phyloP scores from a whole-genome alignment of 2,113 vertebrate species.

The Haemorhous mexicanus region DNA sequence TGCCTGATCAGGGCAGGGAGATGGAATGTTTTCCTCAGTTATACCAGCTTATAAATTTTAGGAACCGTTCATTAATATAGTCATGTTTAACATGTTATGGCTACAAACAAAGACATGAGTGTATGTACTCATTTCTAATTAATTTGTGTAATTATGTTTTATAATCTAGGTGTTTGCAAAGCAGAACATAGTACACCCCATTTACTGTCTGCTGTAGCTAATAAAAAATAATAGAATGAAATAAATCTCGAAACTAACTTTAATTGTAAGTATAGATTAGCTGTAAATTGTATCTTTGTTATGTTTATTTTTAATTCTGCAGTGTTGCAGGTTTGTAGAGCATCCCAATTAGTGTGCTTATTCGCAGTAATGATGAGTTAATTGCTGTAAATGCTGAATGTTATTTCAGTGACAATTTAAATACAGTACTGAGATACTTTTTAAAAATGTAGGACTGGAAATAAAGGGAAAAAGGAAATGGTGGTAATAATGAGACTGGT shows the following conservation, averaged over 20 bases:
- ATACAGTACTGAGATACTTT: slow-evolving; percentile 25
- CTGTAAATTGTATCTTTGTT: slow-evolving; percentile 79
- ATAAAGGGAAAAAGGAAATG: background rate
- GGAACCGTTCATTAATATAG: slow-evolving; percentile 57
- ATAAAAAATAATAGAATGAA: slow-evolving; percentile 81
- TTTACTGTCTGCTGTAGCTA: slow-evolving; percentile 76
- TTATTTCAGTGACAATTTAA: slow-evolving; percentile 72
- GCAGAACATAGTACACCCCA: slow-evolving; percentile 72
- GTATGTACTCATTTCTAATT: slow-evolving; percentile 75
- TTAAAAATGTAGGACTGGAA: background rate
- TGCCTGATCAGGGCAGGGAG: background rate
- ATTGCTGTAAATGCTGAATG: slow-evolving; percentile 72
- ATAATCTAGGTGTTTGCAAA: slow-evolving; percentile 79
- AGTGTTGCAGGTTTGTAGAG: slow-evolving; percentile 75
- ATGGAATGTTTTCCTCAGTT: background rate
- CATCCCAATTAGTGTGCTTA: slow-evolving; percentile 77
- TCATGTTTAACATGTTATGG: slow-evolving; percentile 70
- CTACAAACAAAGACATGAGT: slow-evolving; percentile 74
- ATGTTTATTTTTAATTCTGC: slow-evolving; percentile 84
- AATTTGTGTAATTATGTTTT: slow-evolving; percentile 83
- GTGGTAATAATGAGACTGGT: background rate
- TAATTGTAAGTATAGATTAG: slow-evolving; percentile 79
- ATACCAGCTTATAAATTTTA: slow-evolving; percentile 20
- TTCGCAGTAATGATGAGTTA: slow-evolving; percentile 78
- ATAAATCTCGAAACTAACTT: slow-evolving; percentile 76